A percentile compares a stretch with the other conserved stretches of the same genome.
These are phyloP conservation scores for Linnaemya tessellans DNA, from an alignment of 2,888 invertebrate genomes.

Conservation along the genomic window DNA sequence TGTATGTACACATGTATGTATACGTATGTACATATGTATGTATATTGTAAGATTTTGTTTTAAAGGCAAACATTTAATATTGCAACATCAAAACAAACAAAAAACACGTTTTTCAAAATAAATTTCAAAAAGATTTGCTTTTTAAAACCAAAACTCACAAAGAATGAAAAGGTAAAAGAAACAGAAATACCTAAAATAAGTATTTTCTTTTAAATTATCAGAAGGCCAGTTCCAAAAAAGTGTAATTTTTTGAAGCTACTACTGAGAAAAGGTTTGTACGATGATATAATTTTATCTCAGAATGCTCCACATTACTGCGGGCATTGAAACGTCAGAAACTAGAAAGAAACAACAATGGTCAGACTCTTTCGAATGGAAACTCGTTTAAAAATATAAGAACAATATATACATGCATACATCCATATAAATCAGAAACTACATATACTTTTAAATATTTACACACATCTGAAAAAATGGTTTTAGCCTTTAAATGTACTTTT, in stretches of 20 bases:
- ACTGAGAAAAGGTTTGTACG: slow-evolving; percentile 63
- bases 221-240: slow-evolving; percentile 30
- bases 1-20: not conserved
- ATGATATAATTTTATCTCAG: slow-evolving; percentile 27
- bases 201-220: slow-evolving; percentile 8
- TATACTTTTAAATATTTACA: slow-evolving; percentile 38
- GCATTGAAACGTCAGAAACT: slow-evolving; percentile 43
- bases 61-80: slow-evolving; percentile 20
- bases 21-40: not conserved
- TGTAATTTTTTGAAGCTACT: slow-evolving; percentile 12
- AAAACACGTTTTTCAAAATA: slow-evolving; percentile 17
- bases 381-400: slow-evolving; percentile 19
- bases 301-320: slow-evolving; percentile 31
- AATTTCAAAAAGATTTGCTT: slow-evolving; percentile 35
- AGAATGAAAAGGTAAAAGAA: slow-evolving; percentile 46
- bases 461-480: slow-evolving; percentile 29
- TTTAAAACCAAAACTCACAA: slow-evolving; percentile 23
- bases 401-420: not conserved
- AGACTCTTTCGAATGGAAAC: slow-evolving; percentile 64
- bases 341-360: slow-evolving; percentile 48
- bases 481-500: slow-evolving; percentile 33
- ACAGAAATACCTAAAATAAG: slow-evolving; percentile 20
- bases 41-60: slow-evolving; percentile 8
- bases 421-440: slow-evolving; percentile 39
- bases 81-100: not conserved